phyloP scores from a whole-genome alignment of 53 echinoderm and acorn worm species.

The Mesocentrotus franciscanus region DNA sequence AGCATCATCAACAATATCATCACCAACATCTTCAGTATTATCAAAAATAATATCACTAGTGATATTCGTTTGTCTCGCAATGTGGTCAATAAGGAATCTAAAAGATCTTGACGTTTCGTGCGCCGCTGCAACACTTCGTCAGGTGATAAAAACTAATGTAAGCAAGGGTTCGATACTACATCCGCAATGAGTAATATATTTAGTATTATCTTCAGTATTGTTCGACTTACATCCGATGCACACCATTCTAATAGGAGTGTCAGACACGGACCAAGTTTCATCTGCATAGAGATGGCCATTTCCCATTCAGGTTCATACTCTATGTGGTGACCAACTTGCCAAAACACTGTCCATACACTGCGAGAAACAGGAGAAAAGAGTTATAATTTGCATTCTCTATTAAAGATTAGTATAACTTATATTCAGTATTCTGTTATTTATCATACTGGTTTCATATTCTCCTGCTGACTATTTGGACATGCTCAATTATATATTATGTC shows the following conservation, averaged over 20 bases:
- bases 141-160: too few species aligned
- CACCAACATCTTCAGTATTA: not conserved
- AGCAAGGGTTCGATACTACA: too few species aligned
- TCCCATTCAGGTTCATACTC: conserved; percentile 99
- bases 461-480: too few species aligned
- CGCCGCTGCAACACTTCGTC: too few species aligned
- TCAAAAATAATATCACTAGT: not conserved
- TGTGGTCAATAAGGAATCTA: too few species aligned
- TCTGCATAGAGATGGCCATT: conserved; percentile 90
- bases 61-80: too few species aligned
- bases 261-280: conserved; percentile 84
- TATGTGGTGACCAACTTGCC: conserved; percentile 92
- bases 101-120: too few species aligned
- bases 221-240: conserved; percentile 89
- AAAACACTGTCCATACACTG: conserved; percentile 95
- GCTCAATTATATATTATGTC: too few species aligned
- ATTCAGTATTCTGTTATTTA: not conserved
- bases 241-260: conserved; percentile 92
- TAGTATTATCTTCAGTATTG: not conserved
- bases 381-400: not conserved
- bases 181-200: too few species aligned
- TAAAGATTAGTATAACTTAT: not conserved
- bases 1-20: conserved; percentile 9
- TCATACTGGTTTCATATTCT: too few species aligned
- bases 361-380: not conserved